Base-by-base conservation (phyloP, 2,797 vertebrate genomes). In the Discoglossus pictus region DNA sequence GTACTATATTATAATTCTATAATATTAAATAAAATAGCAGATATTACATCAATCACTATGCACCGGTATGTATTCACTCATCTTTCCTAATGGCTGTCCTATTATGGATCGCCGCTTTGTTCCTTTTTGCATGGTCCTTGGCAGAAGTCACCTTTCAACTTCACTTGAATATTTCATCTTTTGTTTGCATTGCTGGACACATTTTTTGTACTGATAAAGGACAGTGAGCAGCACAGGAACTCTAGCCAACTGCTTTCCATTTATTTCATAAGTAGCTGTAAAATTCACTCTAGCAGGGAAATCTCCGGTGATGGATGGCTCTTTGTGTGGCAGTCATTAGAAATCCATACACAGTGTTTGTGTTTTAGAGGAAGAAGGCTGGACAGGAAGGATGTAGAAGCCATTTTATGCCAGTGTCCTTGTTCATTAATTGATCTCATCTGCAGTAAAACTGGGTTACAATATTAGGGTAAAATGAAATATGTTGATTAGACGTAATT, bases 401-500 rank as follows among this genome's bases (percentile, higher is more conserved):
- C 31, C 39, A 25, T 35, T 31, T 46, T 42, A 40, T 39, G 48
- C 7, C 40, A 15, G 15, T 39, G 31, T 40, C 40, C 25, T 69
- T 61, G 40, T 43, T 47, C 58, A 46, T 69, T 25, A 61, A 61
- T 69, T 69, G 48, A 70, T 55, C 16, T 27, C 16, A 34, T 46
- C 34, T 17, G 34, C 23, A 55, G 44, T 62, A 63, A 48, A 70
- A 34, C 36, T 3, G 2, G 17, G 31, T 35, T 20, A 25, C 10
- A 20, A 23, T 61, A 47, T 46, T 17, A 68, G 39, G 11, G 25
- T 5, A 54, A 15, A 61, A 15, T 9, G 51, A 56, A 62, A 62
- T 24, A 1, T 54, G 50, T 54, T 69, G 39, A 39, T 21, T 44
- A 54, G 9, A 53, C 42, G 38, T 12, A 46, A 54, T 25, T 15